Evolutionary conservation across 2,113 vertebrate species (phyloP), one percentile per base, ranked within the genome.

Genomic region (Pseudopodoces humilis): DNA sequence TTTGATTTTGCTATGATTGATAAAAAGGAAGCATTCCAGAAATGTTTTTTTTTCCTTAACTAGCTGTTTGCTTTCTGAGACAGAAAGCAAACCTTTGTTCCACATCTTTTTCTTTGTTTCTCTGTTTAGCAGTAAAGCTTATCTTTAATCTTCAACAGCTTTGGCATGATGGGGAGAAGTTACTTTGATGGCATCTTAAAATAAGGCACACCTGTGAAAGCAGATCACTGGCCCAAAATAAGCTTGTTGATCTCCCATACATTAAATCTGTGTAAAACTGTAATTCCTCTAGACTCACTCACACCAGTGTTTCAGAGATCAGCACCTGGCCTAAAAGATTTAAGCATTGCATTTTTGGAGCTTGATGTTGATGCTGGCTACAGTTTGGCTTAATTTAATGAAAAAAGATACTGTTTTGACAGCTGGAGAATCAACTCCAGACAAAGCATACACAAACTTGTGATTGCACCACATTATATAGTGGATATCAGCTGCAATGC

Each of bases 371-470:
- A 89, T 64, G 59, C 77, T 96, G 93, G 67, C 85, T 86, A 43
- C 28, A 50, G 39, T 88, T 86, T 71, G 37, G 31, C 75, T 92
- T 90, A 88, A 86, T 93, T 92, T 92, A 94, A 88, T 3, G 2
- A 65, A 85, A 91, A 88, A 85, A 82, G 23, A 87, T 88, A 90
- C 65, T 89, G 62, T 94, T 97, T 94, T 62, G 30, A 91, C 91
- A 94, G 76, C 86, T 96, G 95, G 88, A 69, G 62, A 90, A 90
- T 43, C 68, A 92, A 9, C 77, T 90, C 69, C 86, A 94, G 86
- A 94, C 69, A 82, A 96, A 94, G 87, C 43, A 79, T n/a, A 84
- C 41, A 52, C 0, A 0, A 56, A 7, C 7, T 23, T 65, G 47
- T 76, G 90, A 86, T 62, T 78, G 52, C 53, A 50, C n/a, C 62